Evolutionary conservation across 2,797 vertebrate genomes (phyloP), one percentile per base, ranked within the genome.

Genomic region (Eulemur rubriventer): DNA sequence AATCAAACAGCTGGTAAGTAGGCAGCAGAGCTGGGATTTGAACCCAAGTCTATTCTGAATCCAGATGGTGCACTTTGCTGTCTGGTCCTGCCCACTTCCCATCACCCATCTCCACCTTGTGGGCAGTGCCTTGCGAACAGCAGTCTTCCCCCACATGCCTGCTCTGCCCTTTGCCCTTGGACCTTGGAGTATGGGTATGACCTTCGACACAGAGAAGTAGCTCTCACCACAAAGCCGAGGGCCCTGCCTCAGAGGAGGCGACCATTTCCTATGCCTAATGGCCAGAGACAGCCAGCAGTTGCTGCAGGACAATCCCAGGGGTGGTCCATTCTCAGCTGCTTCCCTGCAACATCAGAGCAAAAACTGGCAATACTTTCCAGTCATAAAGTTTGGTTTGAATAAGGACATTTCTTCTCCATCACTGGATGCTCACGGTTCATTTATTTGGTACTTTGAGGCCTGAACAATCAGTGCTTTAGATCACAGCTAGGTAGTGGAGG

Each of bases 401-500:
- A 52, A 73, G 18, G 65, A 73, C 48, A 28, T 35, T 95, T 86
- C 80, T 92, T 81, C 82, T 63, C 26, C 76, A 48, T 92, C 87
- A n/a, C 50, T 70, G 79, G 61, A 52, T 30, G 6, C 83, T 76
- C 59, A 24, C 2, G 7, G 79, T 57, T 94, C 96, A 78, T 81
- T 85, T 91, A 28, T 67, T 96, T 59, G 88, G 67, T 89, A 85
- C 69, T 94, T 75, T 4, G 72, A 93, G 33, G 75, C 67, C 95
- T 48, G 76, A 96, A 96, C 89, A 93, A 78, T 79, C 35, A 26
- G 85, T 43, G 59, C 93, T 57, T 92, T 24, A 70, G 72, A 52
- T 91, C 63, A 7, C 93, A 91, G 93, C 69, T 79, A 93, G 95
- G 79, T 76, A 91, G 75, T 50, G 13, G 85, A 96, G 89, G 63